phyloP scores from a whole-genome alignment of 2,113 vertebrate genomes.

The Nyctibius bracteatus region DNA sequence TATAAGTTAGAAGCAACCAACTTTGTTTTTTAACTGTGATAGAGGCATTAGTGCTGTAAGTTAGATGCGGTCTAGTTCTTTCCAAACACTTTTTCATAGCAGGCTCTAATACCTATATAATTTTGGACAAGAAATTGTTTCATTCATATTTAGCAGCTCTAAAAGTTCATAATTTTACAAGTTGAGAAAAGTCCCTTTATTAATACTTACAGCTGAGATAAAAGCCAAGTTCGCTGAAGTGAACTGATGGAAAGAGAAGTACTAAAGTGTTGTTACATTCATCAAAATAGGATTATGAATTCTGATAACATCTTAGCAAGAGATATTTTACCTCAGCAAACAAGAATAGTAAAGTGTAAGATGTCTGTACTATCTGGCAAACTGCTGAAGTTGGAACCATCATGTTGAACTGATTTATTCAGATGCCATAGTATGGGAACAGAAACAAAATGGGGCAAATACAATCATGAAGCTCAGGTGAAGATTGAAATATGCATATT shows the following conservation, averaged over 20 bases:
- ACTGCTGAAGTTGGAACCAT: not conserved
- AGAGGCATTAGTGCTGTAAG: not conserved
- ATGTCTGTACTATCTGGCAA: not conserved
- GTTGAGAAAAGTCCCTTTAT: not conserved
- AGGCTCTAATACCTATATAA: not conserved
- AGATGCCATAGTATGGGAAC: not conserved
- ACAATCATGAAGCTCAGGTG: not conserved
- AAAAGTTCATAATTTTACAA: not conserved
- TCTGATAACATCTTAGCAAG: not conserved
- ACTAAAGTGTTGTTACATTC: not conserved
- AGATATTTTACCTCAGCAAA: not conserved
- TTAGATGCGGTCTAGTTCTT: not conserved
- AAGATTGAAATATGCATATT: not conserved
- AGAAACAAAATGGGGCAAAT: not conserved
- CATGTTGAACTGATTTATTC: not conserved
- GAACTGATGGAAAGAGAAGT: not conserved
- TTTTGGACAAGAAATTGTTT: not conserved
- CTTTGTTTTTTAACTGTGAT: not conserved
- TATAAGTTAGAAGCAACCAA: not conserved
- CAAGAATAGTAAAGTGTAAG: not conserved
- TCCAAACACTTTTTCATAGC: not conserved
- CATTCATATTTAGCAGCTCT: not conserved
- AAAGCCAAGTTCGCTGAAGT: not conserved
- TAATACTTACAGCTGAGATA: not conserved
- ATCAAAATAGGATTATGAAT: not conserved